Conservation (phyloP, 2,797 vertebrate species). For the Micropoecilia bifurca region DNA sequence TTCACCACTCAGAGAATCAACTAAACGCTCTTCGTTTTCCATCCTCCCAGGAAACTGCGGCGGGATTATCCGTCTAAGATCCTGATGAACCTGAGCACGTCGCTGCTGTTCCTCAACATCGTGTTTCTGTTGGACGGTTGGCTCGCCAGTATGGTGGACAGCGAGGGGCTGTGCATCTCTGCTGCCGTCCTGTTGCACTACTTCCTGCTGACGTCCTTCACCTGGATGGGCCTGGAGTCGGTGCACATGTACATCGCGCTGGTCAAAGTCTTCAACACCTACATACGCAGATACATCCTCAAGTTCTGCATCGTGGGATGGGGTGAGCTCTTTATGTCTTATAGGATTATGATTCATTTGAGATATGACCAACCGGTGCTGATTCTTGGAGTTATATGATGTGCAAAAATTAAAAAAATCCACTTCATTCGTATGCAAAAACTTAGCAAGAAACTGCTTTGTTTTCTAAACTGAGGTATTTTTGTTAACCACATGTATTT, state of each 20-base stretch:
- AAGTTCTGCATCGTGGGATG: conserved; percentile 98
- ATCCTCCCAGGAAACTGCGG: conserved; percentile 86
- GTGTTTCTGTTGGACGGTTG: conserved; percentile 93
- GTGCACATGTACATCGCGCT: conserved; percentile 99
- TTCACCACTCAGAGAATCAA: background rate
- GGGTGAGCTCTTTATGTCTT: conserved; percentile 81
- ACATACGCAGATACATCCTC: conserved; percentile 94
- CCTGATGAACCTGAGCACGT: conserved; percentile 96
- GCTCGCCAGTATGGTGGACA: conserved; percentile 85
- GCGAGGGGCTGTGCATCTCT: conserved; percentile 82
- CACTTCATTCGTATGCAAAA: too few species aligned
- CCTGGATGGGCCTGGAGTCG: conserved; percentile 98
- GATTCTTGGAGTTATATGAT: too few species aligned
- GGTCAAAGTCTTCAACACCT: conserved; percentile 98
- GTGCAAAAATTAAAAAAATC: too few species aligned
- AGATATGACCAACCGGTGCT: too few species aligned
- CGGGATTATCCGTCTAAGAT: conserved; percentile 99
- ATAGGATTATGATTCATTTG: background rate
- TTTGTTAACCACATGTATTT: too few species aligned
- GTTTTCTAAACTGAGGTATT: too few species aligned
- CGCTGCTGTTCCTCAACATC: conserved; percentile 92
- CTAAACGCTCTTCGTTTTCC: background rate
- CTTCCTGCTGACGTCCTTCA: conserved; percentile 95
- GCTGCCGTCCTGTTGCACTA: conserved; percentile 91
- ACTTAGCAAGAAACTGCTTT: too few species aligned